Percentiles rank a stretch among this genome's conserved stretches.
These are phyloP conservation scores for Drosophila kepulauana DNA, from an alignment of 1,140 invertebrate genomes.

Conservation along the genomic window DNA sequence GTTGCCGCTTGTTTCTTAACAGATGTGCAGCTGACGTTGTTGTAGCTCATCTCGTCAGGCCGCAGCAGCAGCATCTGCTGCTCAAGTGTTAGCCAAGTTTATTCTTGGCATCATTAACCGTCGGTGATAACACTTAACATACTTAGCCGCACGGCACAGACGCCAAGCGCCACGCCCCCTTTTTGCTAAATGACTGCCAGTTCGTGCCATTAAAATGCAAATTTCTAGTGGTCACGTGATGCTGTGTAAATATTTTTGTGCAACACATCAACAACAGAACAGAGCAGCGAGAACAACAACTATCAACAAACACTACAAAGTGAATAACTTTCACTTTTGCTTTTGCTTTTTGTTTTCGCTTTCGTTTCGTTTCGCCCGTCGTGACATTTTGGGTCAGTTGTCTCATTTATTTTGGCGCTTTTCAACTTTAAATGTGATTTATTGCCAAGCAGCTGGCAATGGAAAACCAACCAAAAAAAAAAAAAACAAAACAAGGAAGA, in stretches of 20 bases:
- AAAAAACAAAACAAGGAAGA: neutral
- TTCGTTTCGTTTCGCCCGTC: conserved; percentile 36
- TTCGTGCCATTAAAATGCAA: conserved; percentile 73
- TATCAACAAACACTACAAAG: conserved; percentile 23
- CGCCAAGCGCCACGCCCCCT: conserved; percentile 29
- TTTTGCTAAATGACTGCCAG: conserved; percentile 59
- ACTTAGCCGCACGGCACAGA: conserved; percentile 50
- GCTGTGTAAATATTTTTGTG: conserved; percentile 52
- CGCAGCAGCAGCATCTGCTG: conserved; percentile 17
- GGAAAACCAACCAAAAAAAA: neutral
- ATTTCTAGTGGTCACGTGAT: conserved; percentile 79
- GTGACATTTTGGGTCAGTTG: conserved; percentile 80
- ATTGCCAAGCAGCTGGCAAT: conserved; percentile 56
- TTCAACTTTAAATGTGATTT: conserved; percentile 74
- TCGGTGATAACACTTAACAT: conserved; percentile 76
- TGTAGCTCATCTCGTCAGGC: conserved; percentile 32
- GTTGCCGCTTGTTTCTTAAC: conserved; percentile 30
- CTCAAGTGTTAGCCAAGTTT: conserved; percentile 59
- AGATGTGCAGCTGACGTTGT: conserved; percentile 47
- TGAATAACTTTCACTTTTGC: conserved; percentile 63
- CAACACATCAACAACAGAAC: conserved; percentile 45
- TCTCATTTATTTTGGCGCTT: conserved; percentile 75
- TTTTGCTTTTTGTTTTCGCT: conserved; percentile 56
- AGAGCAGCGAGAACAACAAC: conserved; percentile 35
- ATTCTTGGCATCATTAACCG: conserved; percentile 82